A percentile compares a stretch with the other conserved stretches of the same genome.
Evolutionary conservation across 1,140 invertebrate species (phyloP).

Genomic region (Chelonus insularis): DNA sequence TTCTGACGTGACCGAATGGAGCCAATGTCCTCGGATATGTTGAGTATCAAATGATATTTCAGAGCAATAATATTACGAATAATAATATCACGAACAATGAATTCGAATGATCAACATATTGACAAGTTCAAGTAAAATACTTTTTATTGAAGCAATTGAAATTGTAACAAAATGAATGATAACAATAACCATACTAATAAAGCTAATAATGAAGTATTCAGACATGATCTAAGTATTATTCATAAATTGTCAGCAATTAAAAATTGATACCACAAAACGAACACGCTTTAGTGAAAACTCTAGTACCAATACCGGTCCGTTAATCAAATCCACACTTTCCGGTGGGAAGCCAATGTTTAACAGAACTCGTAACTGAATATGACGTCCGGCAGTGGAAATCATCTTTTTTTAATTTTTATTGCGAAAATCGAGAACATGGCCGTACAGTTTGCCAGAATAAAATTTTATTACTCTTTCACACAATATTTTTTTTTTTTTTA

Average conservation of each 20-base stretch:
- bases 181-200: too few species aligned
- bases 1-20: constrained; percentile 9
- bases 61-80: too few species aligned
- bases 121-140: too few species aligned
- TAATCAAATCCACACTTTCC: constrained; percentile 41
- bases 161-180: too few species aligned
- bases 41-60: too few species aligned
- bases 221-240: neutral
- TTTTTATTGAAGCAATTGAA: too few species aligned
- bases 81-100: too few species aligned
- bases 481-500: neutral
- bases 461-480: neutral
- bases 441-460: neutral
- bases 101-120: too few species aligned
- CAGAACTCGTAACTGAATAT: neutral
- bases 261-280: neutral
- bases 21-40: too few species aligned
- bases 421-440: neutral
- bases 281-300: constrained; percentile 13
- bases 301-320: constrained; percentile 40
- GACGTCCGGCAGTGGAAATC: constrained; percentile 25
- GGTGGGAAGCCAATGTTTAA: constrained; percentile 24
- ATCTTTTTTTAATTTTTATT: constrained; percentile 6
- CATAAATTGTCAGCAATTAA: neutral
- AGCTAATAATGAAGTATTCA: too few species aligned